A percentile compares a stretch with the other conserved stretches of the same genome.
Evolutionary conservation across 2,888 invertebrate species (phyloP).

Genomic region (Tipula confusa): DNA sequence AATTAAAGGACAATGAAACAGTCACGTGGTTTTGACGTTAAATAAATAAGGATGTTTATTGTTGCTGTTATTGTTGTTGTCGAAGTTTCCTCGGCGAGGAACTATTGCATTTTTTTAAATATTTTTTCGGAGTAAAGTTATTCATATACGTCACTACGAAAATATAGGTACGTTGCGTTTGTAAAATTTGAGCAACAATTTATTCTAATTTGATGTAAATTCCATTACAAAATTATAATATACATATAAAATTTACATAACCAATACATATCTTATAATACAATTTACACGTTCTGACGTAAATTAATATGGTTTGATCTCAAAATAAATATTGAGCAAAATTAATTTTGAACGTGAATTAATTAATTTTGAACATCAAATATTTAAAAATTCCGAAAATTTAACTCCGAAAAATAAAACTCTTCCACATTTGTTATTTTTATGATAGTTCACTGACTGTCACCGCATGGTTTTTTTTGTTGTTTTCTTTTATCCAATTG

Average conservation of each 20-base stretch:
- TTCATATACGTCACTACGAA: background rate
- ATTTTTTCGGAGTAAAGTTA: background rate
- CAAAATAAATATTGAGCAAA: background rate
- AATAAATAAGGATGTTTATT: background rate
- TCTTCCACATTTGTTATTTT: background rate
- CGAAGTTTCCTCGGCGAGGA: background rate
- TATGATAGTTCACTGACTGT: background rate
- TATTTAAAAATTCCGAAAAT: background rate
- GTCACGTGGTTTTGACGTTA: constrained; percentile 3
- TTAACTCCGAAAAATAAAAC: background rate
- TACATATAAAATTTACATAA: no score
- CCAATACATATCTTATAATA: no score
- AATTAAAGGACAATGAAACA: background rate
- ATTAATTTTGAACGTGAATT: background rate
- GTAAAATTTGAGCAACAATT: no score
- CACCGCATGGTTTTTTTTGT: constrained; percentile 27
- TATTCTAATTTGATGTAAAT: no score
- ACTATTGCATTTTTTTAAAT: background rate
- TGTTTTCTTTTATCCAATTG: constrained; percentile 20
- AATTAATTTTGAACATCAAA: background rate
- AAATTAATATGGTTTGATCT: no score
- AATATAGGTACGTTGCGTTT: background rate
- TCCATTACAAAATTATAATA: no score
- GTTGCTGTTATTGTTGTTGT: background rate
- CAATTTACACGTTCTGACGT: no score